Evolutionary conservation across 2,888 invertebrate species (phyloP).

Genomic region (Tachina lurida): DNA sequence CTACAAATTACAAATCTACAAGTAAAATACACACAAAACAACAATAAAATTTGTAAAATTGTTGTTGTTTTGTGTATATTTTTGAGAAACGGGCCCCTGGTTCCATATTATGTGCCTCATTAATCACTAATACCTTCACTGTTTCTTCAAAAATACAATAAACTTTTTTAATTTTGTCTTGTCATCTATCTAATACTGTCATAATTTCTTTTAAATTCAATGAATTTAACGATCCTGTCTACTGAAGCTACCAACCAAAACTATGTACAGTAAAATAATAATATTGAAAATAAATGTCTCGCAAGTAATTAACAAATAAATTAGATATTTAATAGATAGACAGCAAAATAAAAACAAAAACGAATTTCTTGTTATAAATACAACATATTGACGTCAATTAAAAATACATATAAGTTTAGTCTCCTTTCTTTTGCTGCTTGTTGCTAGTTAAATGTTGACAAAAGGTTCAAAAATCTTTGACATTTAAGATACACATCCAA

Average conservation of each 20-base stretch:
- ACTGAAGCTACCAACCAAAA: slow-evolving; percentile 18
- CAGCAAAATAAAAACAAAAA: neutral
- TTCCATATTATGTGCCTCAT: too few species aligned
- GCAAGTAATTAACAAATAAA: slow-evolving; percentile 61
- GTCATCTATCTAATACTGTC: neutral
- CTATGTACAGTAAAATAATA: neutral
- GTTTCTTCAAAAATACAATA: neutral
- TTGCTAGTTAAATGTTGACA: slow-evolving; percentile 19
- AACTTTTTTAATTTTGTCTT: neutral
- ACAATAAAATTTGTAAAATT: too few species aligned
- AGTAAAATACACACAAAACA: too few species aligned
- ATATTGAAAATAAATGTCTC: slow-evolving; percentile 37
- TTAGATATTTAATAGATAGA: slow-evolving; percentile 45
- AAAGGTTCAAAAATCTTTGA: slow-evolving; percentile 62
- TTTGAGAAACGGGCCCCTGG: too few species aligned
- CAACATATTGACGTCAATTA: slow-evolving; percentile 60
- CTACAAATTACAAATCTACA: too few species aligned
- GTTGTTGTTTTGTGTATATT: too few species aligned
- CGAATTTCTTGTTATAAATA: slow-evolving; percentile 20
- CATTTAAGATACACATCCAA: slow-evolving; percentile 34
- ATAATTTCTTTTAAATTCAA: neutral
- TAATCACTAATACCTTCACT: too few species aligned
- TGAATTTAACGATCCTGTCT: too few species aligned
- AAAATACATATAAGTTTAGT: slow-evolving; percentile 27
- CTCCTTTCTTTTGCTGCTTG: slow-evolving; percentile 10